A percentile compares a stretch with the other conserved stretches of the same genome.
Evolutionary conservation across 1,140 invertebrate genomes (phyloP).

Genomic region (Lordiphosa clarofinis): DNA sequence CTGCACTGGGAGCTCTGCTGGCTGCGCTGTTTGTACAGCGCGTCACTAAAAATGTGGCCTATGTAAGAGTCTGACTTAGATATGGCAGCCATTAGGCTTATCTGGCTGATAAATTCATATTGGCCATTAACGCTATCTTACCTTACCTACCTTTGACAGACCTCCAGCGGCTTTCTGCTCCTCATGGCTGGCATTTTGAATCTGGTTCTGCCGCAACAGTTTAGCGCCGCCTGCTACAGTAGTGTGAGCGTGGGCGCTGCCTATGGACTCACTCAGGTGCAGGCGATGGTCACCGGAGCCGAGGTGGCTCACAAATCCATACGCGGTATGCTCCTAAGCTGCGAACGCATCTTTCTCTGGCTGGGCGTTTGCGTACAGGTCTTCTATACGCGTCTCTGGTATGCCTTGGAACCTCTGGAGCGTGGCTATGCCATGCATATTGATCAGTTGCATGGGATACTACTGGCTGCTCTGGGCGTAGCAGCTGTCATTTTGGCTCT

Average conservation of each 20-base stretch:
- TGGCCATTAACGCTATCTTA: conserved; percentile 31
- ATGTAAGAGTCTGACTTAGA: conserved; percentile 41
- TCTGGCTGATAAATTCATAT: conserved; percentile 47
- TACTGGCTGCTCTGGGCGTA: conserved; percentile 49
- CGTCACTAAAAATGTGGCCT: conserved; percentile 72
- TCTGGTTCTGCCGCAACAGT: conserved; percentile 42
- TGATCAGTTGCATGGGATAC: conserved; percentile 64
- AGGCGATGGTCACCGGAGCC: conserved; percentile 54
- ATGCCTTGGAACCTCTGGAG: conserved; percentile 48
- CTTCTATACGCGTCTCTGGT: conserved; percentile 67
- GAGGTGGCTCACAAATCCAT: conserved; percentile 65
- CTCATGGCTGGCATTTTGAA: conserved; percentile 52
- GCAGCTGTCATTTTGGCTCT: conserved; percentile 48
- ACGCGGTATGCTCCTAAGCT: conserved; percentile 55
- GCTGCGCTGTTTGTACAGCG: conserved; percentile 59
- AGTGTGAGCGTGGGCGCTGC: conserved; percentile 59
- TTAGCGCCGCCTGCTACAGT: conserved; percentile 56
- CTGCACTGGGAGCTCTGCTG: conserved; percentile 51
- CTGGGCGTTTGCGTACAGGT: conserved; percentile 63
- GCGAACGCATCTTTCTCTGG: conserved; percentile 68
- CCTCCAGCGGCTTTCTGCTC: conserved; percentile 58
- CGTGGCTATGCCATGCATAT: conserved; percentile 50
- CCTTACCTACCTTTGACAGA: conserved; percentile 32
- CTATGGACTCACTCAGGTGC: conserved; percentile 57
- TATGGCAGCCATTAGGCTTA: conserved; percentile 33